Conservation (phyloP, 2,113 vertebrate genomes). For the Vulpes ferrilata region DNA sequence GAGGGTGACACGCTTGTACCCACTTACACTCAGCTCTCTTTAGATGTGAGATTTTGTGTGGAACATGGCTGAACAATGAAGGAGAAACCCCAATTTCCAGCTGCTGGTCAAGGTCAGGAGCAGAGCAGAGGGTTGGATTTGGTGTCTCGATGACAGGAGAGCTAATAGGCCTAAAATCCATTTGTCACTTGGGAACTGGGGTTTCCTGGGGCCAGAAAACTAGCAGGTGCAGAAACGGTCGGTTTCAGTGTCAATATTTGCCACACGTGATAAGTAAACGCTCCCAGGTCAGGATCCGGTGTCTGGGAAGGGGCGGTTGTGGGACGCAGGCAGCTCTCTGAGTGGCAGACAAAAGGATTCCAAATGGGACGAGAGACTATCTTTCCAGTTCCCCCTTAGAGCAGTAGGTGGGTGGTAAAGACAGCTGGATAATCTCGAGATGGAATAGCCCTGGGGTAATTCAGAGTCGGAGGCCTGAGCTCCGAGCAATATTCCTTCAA, state of each 20-base stretch:
- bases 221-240: slow-evolving; percentile 18
- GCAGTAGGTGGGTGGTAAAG: not conserved
- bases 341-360: not conserved
- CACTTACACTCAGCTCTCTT: not conserved
- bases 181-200: slow-evolving; percentile 7
- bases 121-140: not conserved
- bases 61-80: not conserved
- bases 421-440: not conserved
- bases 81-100: not conserved
- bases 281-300: not conserved
- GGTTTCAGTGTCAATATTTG: slow-evolving; percentile 66
- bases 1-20: not conserved
- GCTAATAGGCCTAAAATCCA: slow-evolving; percentile 2
- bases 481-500: not conserved
- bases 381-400: not conserved
- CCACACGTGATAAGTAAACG: not conserved
- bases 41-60: not conserved
- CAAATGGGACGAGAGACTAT: not conserved
- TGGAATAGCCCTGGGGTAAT: not conserved
- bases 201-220: slow-evolving; percentile 66
- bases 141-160: not conserved
- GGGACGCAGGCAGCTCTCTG: not conserved
- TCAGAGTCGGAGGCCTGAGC: not conserved
- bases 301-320: not conserved
- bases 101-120: not conserved